Evolutionary conservation across 2,113 vertebrate species (phyloP).

Genomic region (Indri indri): DNA sequence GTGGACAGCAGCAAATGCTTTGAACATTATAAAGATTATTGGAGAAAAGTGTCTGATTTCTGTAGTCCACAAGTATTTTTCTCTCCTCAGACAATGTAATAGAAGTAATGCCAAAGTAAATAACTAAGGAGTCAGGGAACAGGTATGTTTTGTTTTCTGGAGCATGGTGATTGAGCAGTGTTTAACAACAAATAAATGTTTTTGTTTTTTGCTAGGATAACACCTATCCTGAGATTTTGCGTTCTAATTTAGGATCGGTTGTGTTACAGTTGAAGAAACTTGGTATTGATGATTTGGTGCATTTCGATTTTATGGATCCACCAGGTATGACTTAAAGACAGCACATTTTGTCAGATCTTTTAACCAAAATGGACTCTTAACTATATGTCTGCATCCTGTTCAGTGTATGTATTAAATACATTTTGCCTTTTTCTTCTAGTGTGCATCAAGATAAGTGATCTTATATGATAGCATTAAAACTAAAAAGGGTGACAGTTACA

Average conservation of each 20-base stretch:
- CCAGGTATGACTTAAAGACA: conserved; percentile 88
- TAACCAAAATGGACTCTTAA: not conserved
- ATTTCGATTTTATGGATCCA: conserved; percentile 99
- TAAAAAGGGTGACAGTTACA: not conserved
- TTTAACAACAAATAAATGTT: not conserved
- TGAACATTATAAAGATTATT: not conserved
- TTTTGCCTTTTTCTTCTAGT: not conserved
- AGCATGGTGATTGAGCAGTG: not conserved
- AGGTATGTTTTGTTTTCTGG: not conserved
- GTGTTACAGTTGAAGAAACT: conserved; percentile 97
- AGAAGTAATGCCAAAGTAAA: conserved; percentile 29
- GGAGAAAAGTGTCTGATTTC: not conserved
- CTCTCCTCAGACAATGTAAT: not conserved
- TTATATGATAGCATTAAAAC: not conserved
- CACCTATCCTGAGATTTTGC: conserved; percentile 97
- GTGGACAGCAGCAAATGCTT: not conserved
- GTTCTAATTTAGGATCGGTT: conserved; percentile 96
- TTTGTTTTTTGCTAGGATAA: conserved; percentile 89
- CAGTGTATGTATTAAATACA: not conserved
- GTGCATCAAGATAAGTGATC: not conserved
- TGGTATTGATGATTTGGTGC: conserved; percentile 97
- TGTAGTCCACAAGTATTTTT: not conserved
- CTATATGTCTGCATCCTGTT: not conserved
- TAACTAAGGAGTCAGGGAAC: not conserved
- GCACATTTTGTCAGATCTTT: not conserved